Evolutionary conservation across 2,888 invertebrate species (phyloP).

Genomic region (Lepidonotus clava): DNA sequence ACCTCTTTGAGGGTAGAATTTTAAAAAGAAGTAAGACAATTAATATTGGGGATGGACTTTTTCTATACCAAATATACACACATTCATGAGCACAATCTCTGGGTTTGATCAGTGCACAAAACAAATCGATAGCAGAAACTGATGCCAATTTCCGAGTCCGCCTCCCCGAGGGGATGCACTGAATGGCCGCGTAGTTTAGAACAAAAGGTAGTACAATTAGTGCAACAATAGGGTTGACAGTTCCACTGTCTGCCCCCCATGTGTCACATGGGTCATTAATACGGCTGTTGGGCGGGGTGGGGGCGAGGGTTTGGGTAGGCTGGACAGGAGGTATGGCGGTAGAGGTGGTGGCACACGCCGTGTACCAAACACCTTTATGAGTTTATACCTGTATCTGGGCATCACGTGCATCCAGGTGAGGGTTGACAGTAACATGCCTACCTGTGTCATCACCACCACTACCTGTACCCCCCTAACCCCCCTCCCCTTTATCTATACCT

Average conservation of each 20-base stretch:
- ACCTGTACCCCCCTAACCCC: not conserved
- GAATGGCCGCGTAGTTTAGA: not conserved
- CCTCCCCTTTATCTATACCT: not conserved
- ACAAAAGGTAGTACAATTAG: constrained; percentile 5
- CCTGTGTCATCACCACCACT: not conserved
- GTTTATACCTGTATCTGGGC: not conserved
- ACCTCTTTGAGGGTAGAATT: too few relatives aligned
- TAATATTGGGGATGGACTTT: too few relatives aligned
- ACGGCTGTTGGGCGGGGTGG: not conserved
- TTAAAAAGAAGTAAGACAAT: too few relatives aligned
- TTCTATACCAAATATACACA: too few relatives aligned
- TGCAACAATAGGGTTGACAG: not conserved
- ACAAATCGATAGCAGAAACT: too few relatives aligned
- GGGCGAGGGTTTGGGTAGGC: not conserved
- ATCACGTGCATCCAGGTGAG: not conserved
- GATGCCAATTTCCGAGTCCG: not conserved
- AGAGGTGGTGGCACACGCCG: too few relatives aligned
- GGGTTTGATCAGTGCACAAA: too few relatives aligned
- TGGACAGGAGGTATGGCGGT: too few relatives aligned
- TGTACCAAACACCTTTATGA: too few relatives aligned
- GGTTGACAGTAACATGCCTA: not conserved
- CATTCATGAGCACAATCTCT: too few relatives aligned
- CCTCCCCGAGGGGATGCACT: not conserved
- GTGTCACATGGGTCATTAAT: not conserved
- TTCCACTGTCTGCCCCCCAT: not conserved